These are phyloP conservation scores for Eurypyga helias DNA, from an alignment of 2,113 vertebrate genomes.

Conservation along the genomic window DNA sequence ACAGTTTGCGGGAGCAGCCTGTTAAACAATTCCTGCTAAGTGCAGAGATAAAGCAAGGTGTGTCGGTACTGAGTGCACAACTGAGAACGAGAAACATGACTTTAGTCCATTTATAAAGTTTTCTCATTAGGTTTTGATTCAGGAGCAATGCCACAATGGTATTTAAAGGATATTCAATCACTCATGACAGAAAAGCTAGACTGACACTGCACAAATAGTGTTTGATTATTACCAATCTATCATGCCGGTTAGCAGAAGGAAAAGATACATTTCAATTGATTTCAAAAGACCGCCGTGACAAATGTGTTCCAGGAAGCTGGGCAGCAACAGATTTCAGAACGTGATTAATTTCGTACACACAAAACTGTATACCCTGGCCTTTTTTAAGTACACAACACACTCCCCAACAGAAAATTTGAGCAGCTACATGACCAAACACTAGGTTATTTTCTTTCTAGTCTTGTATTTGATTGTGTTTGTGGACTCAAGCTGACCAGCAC, in stretches of 20 bases:
- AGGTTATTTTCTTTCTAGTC: neutral
- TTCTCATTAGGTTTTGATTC: conserved; percentile 52
- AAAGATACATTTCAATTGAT: conserved; percentile 69
- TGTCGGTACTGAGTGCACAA: neutral
- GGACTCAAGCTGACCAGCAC: neutral
- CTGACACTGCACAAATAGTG: conserved; percentile 43
- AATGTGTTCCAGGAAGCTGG: neutral
- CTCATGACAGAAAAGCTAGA: conserved; percentile 42
- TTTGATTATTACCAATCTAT: conserved; percentile 70
- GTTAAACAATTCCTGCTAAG: neutral
- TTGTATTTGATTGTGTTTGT: neutral
- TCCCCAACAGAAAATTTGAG: neutral
- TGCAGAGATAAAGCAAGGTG: conserved; percentile 16
- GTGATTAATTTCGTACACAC: conserved; percentile 30
- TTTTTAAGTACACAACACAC: neutral
- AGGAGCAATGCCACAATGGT: conserved; percentile 16
- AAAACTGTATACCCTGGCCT: neutral
- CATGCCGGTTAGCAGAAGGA: conserved; percentile 40
- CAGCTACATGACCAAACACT: neutral
- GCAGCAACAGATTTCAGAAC: conserved; percentile 4
- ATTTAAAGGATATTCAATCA: conserved; percentile 60
- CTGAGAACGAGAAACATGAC: conserved; percentile 22
- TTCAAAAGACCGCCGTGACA: conserved; percentile 33
- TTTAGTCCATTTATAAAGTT: conserved; percentile 49
- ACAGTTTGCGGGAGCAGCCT: neutral